A percentile compares a stretch with the other conserved stretches of the same genome.
phyloP scores from a whole-genome alignment of 2,113 vertebrate species.

The Tragelaphus scriptus region DNA sequence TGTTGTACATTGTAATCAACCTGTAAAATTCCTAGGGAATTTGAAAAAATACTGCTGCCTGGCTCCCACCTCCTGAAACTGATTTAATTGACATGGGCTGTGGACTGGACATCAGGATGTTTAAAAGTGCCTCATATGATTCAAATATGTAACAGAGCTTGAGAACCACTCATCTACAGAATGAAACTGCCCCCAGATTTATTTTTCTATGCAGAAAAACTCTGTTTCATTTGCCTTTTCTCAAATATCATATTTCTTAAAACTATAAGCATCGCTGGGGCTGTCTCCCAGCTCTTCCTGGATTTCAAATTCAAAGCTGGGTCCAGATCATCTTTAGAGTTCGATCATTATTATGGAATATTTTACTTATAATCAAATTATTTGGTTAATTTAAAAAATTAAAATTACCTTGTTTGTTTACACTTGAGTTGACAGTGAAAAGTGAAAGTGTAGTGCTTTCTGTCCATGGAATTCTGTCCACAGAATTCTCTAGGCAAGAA shows the following conservation, averaged over 20 bases:
- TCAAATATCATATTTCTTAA: constrained; percentile 25
- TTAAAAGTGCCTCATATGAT: neutral
- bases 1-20: neutral
- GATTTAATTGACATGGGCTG: neutral
- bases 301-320: neutral
- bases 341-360: neutral
- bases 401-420: constrained; percentile 12
- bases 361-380: constrained; percentile 22
- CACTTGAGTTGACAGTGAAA: neutral
- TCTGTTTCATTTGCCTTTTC: constrained; percentile 12
- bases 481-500: neutral
- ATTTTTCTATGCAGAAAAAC: constrained; percentile 16
- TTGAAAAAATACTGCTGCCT: neutral
- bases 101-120: neutral
- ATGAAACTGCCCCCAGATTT: neutral
- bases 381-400: neutral
- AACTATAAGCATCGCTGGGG: neutral
- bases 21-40: neutral
- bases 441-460: neutral
- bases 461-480: neutral
- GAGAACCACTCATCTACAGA: neutral
- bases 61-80: neutral
- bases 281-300: neutral
- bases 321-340: neutral
- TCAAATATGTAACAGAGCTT: neutral